Conservation (phyloP, 2,888 invertebrate species). For the Phaedon cochleariae region DNA sequence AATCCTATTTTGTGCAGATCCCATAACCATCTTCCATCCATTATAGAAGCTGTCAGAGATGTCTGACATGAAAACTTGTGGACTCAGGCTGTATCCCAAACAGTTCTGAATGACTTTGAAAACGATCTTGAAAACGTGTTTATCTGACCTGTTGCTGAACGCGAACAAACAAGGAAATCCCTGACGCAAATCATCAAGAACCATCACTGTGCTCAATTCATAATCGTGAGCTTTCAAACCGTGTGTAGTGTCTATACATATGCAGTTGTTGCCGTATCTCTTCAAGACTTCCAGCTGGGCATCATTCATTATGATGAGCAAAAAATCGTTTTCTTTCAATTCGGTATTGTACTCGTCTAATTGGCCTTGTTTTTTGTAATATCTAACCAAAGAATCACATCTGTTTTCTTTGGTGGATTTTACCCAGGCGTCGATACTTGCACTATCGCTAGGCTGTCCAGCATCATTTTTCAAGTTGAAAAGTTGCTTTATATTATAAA, state of each 20-base stretch:
- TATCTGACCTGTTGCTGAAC: constrained; percentile 23
- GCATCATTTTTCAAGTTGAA: constrained; percentile 39
- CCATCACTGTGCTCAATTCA: constrained; percentile 36
- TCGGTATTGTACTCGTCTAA: not conserved
- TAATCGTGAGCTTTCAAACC: constrained; percentile 36
- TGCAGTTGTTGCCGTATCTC: constrained; percentile 37
- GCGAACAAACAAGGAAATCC: constrained; percentile 24
- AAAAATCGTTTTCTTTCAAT: constrained; percentile 43
- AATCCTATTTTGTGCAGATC: constrained; percentile 23
- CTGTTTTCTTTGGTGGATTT: not conserved
- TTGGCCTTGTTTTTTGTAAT: constrained; percentile 19
- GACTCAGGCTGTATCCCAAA: constrained; percentile 1
- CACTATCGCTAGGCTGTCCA: constrained; percentile 2
- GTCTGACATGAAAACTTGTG: constrained; percentile 36
- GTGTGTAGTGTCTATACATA: constrained; percentile 41
- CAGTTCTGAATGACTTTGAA: constrained; percentile 8
- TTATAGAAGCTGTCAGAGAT: constrained; percentile 26
- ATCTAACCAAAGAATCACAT: constrained; percentile 17
- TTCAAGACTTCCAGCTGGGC: constrained; percentile 36
- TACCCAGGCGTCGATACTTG: constrained; percentile 1
- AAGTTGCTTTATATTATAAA: constrained; percentile 42
- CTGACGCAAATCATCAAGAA: constrained; percentile 26
- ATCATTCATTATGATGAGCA: constrained; percentile 43
- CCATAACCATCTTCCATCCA: constrained; percentile 30
- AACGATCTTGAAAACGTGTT: constrained; percentile 1